Evolutionary conservation across 2,113 vertebrate genomes (phyloP).

Genomic region (Ptilonorhynchus violaceus): DNA sequence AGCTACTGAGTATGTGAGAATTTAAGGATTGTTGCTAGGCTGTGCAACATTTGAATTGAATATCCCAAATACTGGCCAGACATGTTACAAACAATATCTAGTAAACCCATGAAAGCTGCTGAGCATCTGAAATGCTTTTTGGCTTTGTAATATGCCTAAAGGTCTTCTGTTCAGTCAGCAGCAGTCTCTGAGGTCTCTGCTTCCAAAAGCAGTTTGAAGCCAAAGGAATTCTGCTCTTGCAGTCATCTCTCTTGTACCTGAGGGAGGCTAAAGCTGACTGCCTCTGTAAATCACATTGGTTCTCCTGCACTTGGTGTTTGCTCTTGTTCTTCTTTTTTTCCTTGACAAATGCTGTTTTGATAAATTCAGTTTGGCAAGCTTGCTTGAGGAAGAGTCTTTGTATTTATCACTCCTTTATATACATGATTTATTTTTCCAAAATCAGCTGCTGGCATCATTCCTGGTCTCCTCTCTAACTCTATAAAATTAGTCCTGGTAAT

Average conservation of each 20-base stretch:
- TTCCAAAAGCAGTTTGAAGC: neutral
- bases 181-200: neutral
- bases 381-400: neutral
- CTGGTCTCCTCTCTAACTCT: neutral
- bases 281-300: constrained; percentile 2
- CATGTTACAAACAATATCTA: neutral
- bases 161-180: neutral
- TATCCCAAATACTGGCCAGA: neutral
- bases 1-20: neutral
- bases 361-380: constrained; percentile 1
- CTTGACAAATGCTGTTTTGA: constrained; percentile 4
- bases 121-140: neutral
- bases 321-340: neutral
- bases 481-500: neutral
- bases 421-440: neutral
- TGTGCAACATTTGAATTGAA: neutral
- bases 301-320: neutral
- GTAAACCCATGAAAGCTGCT: neutral
- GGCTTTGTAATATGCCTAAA: neutral
- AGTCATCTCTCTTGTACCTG: neutral
- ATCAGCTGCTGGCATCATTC: neutral
- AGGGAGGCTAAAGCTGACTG: neutral
- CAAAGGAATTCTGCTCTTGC: neutral
- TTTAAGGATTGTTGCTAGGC: neutral
- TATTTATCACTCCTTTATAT: neutral